Percentiles rank a stretch among this genome's conserved stretches.
These are phyloP conservation scores for Anisognathus igniventris DNA, from an alignment of 2,797 vertebrate species.

Conservation along the genomic window DNA sequence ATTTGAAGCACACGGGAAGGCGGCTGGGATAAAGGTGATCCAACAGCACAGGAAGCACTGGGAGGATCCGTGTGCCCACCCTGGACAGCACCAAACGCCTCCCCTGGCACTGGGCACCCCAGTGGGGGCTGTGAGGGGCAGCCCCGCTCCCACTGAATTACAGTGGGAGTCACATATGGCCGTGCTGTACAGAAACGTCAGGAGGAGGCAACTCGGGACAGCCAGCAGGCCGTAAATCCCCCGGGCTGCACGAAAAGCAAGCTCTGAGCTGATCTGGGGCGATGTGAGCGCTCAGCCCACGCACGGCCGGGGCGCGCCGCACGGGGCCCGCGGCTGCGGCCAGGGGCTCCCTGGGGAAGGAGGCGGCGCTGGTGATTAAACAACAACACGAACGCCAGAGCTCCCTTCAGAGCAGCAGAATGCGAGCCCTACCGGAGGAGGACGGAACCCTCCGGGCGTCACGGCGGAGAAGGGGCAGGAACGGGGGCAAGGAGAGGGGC, in stretches of 20 bases:
- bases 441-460: background rate
- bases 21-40: fast-evolving
- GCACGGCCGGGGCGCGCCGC: background rate
- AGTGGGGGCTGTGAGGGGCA: background rate
- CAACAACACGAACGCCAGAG: background rate
- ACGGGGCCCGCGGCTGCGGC: background rate
- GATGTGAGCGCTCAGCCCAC: background rate
- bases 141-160: background rate
- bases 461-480: background rate
- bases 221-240: background rate
- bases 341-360: background rate
- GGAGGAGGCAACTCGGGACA: background rate
- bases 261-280: background rate
- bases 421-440: background rate
- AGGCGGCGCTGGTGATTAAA: background rate
- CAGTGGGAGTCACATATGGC: background rate
- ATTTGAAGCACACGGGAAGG: background rate
- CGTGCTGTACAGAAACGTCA: background rate
- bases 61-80: background rate
- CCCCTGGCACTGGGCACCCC: background rate
- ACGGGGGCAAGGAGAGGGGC: background rate
- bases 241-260: background rate
- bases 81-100: background rate
- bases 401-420: background rate
- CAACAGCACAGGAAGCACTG: fast-evolving